Evolutionary conservation across 2,113 vertebrate species (phyloP).

Genomic region (Aythya baeri): DNA sequence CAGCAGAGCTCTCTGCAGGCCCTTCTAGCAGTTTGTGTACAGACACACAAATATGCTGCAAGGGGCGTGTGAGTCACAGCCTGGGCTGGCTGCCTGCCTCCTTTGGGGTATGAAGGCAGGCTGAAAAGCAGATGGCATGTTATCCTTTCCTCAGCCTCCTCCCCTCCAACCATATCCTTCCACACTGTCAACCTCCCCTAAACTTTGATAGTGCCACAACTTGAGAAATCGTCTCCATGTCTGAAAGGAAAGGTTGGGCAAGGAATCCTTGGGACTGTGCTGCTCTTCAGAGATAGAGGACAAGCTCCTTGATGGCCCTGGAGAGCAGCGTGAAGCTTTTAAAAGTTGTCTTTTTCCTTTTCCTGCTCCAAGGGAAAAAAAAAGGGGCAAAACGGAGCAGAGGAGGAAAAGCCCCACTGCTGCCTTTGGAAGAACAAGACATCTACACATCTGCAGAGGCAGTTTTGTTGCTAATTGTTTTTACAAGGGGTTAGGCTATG

Average conservation of each 20-base stretch:
- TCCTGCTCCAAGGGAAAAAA: accelerated
- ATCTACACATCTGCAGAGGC: not conserved
- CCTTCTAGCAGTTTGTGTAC: not conserved
- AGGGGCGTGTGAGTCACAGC: not conserved
- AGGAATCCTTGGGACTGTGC: not conserved
- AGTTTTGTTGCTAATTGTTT: not conserved
- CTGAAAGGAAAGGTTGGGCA: not conserved
- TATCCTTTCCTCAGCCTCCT: not conserved
- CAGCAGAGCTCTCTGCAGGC: not conserved
- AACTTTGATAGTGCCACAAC: not conserved
- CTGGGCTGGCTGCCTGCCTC: not conserved
- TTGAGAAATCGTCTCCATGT: not conserved
- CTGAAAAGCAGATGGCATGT: not conserved
- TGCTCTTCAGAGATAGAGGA: not conserved
- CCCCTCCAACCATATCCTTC: not conserved
- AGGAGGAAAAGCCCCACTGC: not conserved
- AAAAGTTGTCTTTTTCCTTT: not conserved
- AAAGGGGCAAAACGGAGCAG: accelerated
- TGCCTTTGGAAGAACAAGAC: accelerated
- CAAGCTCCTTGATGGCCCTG: not conserved
- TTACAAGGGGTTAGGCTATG: not conserved
- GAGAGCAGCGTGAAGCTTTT: not conserved
- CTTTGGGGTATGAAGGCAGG: not conserved
- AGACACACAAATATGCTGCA: not conserved
- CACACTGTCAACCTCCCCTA: not conserved